phyloP scores from a whole-genome alignment of 1,140 invertebrate genomes.

The Trigoniulus corallinus region DNA sequence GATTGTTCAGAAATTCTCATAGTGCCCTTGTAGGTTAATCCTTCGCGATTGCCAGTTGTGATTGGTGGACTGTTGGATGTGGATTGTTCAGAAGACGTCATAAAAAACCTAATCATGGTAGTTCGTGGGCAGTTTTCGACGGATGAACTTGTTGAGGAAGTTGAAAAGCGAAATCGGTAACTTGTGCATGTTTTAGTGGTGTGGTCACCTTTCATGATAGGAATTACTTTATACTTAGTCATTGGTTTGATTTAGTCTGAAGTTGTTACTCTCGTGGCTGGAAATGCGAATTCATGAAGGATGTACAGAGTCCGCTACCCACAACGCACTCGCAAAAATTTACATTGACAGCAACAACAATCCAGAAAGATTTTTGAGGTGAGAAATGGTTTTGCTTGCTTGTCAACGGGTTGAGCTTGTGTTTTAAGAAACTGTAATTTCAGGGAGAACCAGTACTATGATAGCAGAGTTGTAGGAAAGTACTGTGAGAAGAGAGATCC shows the following conservation, averaged over 20 bases:
- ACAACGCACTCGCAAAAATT: constrained; percentile 98
- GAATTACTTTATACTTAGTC: not conserved
- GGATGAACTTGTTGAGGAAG: constrained; percentile 96
- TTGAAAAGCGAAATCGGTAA: constrained; percentile 84
- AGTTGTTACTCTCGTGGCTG: constrained; percentile 88
- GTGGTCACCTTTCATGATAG: not conserved
- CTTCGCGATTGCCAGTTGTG: constrained; percentile 90
- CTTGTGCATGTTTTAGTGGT: constrained; percentile 9
- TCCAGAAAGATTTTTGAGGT: constrained; percentile 91
- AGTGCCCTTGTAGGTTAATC: constrained; percentile 58
- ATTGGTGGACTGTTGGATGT: constrained; percentile 94
- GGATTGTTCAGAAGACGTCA: constrained; percentile 97
- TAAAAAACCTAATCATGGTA: constrained; percentile 95
- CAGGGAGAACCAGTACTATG: constrained; percentile 83
- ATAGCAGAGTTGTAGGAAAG: constrained; percentile 91
- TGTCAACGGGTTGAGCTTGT: not conserved
- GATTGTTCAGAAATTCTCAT: not conserved
- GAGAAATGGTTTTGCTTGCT: constrained; percentile 18
- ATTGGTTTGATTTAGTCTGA: constrained; percentile 38
- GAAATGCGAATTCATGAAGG: constrained; percentile 94
- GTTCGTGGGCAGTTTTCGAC: constrained; percentile 97
- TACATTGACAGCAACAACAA: constrained; percentile 99
- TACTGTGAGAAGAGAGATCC: constrained; percentile 99
- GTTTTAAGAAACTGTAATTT: not conserved
- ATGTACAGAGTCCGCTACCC: constrained; percentile 89